A percentile compares a stretch with the other conserved stretches of the same genome.
Evolutionary conservation across 2,797 vertebrate species (phyloP).

Genomic region (Oophaga sylvatica): DNA sequence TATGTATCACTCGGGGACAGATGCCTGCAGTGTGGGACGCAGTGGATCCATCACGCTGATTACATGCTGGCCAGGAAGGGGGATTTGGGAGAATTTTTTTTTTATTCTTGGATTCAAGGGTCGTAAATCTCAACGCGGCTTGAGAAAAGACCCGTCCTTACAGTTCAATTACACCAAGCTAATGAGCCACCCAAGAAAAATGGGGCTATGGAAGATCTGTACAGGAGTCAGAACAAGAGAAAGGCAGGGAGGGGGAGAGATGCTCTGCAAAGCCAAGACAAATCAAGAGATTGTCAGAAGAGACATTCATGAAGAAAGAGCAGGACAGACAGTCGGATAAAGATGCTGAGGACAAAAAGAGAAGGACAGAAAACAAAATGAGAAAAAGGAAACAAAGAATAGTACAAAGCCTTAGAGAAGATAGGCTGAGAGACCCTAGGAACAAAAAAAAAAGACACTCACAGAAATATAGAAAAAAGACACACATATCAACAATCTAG

Average conservation of each 20-base stretch:
- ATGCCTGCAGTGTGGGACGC: conserved; percentile 55
- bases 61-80: conserved; percentile 49
- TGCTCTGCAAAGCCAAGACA: conserved; percentile 37
- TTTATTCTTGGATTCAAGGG: conserved; percentile 49
- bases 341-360: not conserved
- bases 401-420: not conserved
- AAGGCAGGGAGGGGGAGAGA: conserved; percentile 11
- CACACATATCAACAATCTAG: not conserved
- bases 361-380: conserved; percentile 20
- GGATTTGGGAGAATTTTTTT: conserved; percentile 54
- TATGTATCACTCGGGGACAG: conserved; percentile 27
- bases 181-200: conserved; percentile 61
- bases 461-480: not conserved
- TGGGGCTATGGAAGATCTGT: conserved; percentile 53
- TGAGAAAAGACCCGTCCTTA: conserved; percentile 61
- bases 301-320: conserved; percentile 35
- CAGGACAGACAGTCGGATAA: conserved; percentile 26
- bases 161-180: conserved; percentile 61
- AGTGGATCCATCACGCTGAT: conserved; percentile 52
- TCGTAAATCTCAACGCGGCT: conserved; percentile 56
- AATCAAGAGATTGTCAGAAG: conserved; percentile 46
- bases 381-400: conserved; percentile 15
- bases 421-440: conserved; percentile 5
- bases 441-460: not conserved
- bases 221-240: conserved; percentile 29